Conservation (phyloP, 2,113 vertebrate species). For the Sorex araneus region DNA sequence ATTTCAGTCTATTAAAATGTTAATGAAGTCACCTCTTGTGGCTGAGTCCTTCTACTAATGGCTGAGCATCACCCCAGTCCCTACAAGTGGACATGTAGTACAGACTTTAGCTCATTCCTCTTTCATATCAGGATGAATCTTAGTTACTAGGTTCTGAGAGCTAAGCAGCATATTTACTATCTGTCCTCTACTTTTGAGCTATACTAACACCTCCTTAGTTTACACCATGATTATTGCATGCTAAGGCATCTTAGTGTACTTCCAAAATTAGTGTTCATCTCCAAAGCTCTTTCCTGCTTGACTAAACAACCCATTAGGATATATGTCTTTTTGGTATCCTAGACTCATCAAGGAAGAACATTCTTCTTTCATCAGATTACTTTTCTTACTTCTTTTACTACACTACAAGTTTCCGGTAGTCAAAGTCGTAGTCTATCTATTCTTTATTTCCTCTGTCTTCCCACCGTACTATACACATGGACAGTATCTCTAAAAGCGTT, state of each 20-base stretch:
- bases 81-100: too few species aligned
- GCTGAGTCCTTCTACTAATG: neutral
- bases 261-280: neutral
- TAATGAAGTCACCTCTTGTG: neutral
- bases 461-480: neutral
- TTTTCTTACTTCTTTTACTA: neutral
- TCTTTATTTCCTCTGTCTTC: neutral
- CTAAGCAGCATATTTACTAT: neutral
- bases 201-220: neutral
- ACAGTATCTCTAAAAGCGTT: neutral
- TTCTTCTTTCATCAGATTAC: too few species aligned
- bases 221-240: neutral
- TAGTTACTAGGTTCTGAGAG: neutral
- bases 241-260: neutral
- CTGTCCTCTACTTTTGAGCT: neutral
- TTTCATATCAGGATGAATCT: neutral
- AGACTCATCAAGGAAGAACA: neutral
- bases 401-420: neutral
- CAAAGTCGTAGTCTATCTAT: neutral
- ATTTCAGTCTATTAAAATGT: neutral
- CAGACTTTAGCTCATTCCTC: neutral
- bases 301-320: neutral
- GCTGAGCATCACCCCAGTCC: accelerated
- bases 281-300: neutral
- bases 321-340: neutral